Evolutionary conservation across 2,888 invertebrate species (phyloP), one percentile per base, ranked within the genome.

Genomic region (Ormyrus nitidulus): DNA sequence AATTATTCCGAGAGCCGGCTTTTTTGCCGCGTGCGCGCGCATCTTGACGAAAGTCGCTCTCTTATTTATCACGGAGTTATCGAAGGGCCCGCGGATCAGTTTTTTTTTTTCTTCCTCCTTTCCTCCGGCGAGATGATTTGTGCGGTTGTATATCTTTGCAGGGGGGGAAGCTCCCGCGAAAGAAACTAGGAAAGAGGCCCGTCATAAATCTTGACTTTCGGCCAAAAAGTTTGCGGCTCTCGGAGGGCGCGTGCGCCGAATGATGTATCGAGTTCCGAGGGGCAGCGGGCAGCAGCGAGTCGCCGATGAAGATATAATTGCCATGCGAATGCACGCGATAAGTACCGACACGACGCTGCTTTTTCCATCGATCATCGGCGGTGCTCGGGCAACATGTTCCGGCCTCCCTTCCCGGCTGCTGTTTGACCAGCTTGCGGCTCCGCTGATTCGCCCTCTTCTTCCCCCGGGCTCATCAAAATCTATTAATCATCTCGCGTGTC

Each of bases 301-400:
- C 80, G 48, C 53, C 75, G 84, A 87, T 85, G 86, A 87, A 86
- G 84, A 85, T 84, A 82, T 85, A 86, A 87, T 87, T 86, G 84
- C 83, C 75, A 77, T 71, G 75, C 71, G 62, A 75, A 73, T 74
- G 65, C 61, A 58, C 13, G 8, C n/a, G 62, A 74, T 69, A 69
- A 72, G 59, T 72, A 61, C 6, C 10, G 7, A 48, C 11, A 10
- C 10, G 19, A 9, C 59, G 7, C 13, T 19, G 9, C 68, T 7
- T 72, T 62, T 71, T 72, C 61, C 65, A 75, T 80, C 76, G 61
- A 76, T 80, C 80, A 74, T 65, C 44, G 46, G 7, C 51, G 11
- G 19, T 8, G 34, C 51, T 49, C 48, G 34, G 51, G 69, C 34
- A n/a, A 11, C 34, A 54, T 56, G 9, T 53, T 34, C 19, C 1